Conservation (phyloP, 2,797 vertebrate species). For the Morus bassanus region DNA sequence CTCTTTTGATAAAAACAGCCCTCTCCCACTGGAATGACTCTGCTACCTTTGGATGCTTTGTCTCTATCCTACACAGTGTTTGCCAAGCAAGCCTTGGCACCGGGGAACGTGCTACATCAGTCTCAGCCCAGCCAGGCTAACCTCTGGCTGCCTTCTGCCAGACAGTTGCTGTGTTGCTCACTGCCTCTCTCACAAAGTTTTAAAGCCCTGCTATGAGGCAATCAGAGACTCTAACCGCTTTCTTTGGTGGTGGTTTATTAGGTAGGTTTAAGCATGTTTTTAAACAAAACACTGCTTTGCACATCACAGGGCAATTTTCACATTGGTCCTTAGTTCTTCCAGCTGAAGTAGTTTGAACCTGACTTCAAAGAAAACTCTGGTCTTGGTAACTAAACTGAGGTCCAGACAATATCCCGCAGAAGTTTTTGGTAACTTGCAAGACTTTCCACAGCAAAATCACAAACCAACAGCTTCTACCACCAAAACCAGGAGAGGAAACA, state of each 20-base stretch:
- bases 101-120: accelerated
- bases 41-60: background rate
- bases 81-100: background rate
- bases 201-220: background rate
- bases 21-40: background rate
- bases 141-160: background rate
- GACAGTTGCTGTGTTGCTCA: accelerated
- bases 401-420: background rate
- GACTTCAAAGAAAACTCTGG: background rate
- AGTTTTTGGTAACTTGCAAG: background rate
- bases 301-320: background rate
- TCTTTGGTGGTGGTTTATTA: background rate
- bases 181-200: background rate
- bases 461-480: background rate
- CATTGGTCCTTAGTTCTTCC: background rate
- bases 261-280: background rate
- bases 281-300: background rate
- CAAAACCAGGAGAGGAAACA: background rate
- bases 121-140: background rate
- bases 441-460: background rate
- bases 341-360: background rate
- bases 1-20: background rate
- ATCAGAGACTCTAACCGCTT: background rate
- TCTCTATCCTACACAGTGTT: accelerated
- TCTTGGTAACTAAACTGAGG: background rate